phyloP scores from a whole-genome alignment of 35 echinoderm and acorn worm genomes.

The Apostichopus parvimensis region DNA sequence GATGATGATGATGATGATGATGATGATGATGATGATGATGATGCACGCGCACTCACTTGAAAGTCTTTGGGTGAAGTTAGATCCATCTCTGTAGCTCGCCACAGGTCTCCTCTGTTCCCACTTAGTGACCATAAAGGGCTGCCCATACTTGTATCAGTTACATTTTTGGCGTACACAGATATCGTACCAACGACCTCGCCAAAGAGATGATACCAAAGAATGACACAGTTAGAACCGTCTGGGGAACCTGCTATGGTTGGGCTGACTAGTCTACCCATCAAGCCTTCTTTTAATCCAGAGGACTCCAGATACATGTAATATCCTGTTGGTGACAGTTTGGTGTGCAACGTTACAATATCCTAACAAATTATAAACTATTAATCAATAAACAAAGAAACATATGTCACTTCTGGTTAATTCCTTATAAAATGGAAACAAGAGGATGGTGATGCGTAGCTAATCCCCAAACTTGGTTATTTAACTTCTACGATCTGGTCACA shows the following conservation, averaged over 20 bases:
- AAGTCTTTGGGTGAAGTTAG: background rate
- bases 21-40: too few relatives aligned
- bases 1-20: too few relatives aligned
- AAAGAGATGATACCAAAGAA: slow-evolving; percentile 17
- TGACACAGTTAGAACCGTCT: slow-evolving; percentile 9
- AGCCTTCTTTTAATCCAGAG: background rate
- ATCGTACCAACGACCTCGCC: background rate
- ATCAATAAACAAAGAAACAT: too few relatives aligned
- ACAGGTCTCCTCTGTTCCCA: background rate
- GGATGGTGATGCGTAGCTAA: too few relatives aligned
- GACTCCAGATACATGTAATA: slow-evolving; percentile 11
- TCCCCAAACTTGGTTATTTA: too few relatives aligned
- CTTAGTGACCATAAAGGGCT: background rate
- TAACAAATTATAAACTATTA: too few relatives aligned
- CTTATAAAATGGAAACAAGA: too few relatives aligned
- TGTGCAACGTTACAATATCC: too few relatives aligned
- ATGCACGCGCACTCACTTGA: background rate
- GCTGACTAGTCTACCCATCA: background rate
- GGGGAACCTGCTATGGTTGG: background rate
- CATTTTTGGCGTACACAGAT: background rate
- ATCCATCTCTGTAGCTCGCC: background rate
- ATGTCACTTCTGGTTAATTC: too few relatives aligned
- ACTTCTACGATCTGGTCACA: too few relatives aligned
- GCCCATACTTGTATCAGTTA: background rate
- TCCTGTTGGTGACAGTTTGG: background rate